These are phyloP conservation scores for Atethmia centrago DNA, from an alignment of 2,888 invertebrate genomes.

Conservation along the genomic window DNA sequence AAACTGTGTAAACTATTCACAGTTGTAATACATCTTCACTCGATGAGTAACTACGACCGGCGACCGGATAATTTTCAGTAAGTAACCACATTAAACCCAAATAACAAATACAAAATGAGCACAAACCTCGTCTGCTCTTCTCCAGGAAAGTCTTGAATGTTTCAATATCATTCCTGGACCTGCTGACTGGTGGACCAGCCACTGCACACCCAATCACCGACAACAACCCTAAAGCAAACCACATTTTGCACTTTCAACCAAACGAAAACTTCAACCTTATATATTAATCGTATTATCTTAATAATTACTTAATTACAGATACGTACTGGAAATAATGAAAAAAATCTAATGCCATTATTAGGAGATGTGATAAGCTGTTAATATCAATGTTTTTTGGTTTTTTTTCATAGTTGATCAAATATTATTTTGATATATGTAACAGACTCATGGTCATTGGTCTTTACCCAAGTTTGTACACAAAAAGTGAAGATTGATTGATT, in stretches of 20 bases:
- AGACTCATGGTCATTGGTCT: no score
- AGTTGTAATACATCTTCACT: no score
- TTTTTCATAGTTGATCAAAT: background rate
- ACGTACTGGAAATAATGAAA: slow-evolving; percentile 23
- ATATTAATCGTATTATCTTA: slow-evolving; percentile 44
- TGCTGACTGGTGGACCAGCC: slow-evolving; percentile 69
- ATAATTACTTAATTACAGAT: slow-evolving; percentile 36
- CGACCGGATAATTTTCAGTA: no score
- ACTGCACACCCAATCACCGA: slow-evolving; percentile 67
- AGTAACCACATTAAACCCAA: no score
- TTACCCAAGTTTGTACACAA: no score
- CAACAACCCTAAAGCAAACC: slow-evolving; percentile 60
- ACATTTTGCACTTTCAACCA: slow-evolving; percentile 60
- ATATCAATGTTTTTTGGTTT: slow-evolving; percentile 5
- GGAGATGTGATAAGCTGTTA: background rate
- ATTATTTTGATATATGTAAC: no score
- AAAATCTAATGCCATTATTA: background rate
- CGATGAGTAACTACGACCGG: no score
- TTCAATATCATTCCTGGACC: slow-evolving; percentile 73
- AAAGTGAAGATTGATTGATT: no score
- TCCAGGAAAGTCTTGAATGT: slow-evolving; percentile 73
- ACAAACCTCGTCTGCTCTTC: slow-evolving; percentile 71
- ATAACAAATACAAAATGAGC: no score
- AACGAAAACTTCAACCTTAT: slow-evolving; percentile 9
- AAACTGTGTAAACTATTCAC: no score